Conservation (phyloP, 2,797 vertebrate genomes). For the Rhadinocentrus ornatus region DNA sequence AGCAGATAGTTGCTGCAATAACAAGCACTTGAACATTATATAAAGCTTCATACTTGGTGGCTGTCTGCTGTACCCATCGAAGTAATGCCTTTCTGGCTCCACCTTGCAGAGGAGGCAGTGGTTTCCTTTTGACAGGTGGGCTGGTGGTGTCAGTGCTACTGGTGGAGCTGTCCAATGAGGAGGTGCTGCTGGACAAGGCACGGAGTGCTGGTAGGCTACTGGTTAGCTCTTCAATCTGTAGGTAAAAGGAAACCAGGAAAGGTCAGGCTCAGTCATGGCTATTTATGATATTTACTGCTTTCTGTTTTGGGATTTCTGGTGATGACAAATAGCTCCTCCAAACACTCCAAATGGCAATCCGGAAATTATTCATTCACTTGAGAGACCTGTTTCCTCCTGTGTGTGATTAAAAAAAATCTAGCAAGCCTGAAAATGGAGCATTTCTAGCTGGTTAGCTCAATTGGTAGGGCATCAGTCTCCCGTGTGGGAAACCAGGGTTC, state of each 20-base stretch:
- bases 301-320: background rate
- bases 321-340: background rate
- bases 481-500: too few species aligned
- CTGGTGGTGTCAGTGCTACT: slow-evolving; percentile 90
- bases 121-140: slow-evolving; percentile 93
- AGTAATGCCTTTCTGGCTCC: slow-evolving; percentile 93
- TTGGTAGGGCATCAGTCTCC: too few species aligned
- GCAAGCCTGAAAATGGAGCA: background rate
- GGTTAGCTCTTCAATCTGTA: slow-evolving; percentile 95
- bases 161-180: slow-evolving; percentile 91
- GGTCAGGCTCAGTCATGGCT: slow-evolving; percentile 1
- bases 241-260: background rate
- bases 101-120: slow-evolving; percentile 88
- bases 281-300: background rate
- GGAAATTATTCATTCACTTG: background rate
- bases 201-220: slow-evolving; percentile 92
- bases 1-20: background rate
- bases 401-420: background rate
- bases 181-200: slow-evolving; percentile 87
- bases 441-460: too few species aligned
- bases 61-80: slow-evolving; percentile 93
- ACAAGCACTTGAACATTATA: background rate
- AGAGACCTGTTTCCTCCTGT: too few species aligned
- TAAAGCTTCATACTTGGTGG: slow-evolving; percentile 87
- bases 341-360: background rate